Conservation (phyloP, 2,113 vertebrate species). For the Condylura cristata region DNA sequence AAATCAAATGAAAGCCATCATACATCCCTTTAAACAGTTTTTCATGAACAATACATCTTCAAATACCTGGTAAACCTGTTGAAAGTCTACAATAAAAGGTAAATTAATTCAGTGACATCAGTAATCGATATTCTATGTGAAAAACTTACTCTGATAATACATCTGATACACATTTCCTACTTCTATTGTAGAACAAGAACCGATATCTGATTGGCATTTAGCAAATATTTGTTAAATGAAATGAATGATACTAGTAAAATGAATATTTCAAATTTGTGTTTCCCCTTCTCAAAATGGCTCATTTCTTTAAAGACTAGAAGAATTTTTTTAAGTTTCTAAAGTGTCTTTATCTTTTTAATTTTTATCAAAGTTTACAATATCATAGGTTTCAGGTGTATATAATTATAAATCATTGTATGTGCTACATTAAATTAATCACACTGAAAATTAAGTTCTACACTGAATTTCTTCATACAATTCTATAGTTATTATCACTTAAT, state of each 20-base stretch:
- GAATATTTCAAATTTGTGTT: not conserved
- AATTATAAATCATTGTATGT: no score
- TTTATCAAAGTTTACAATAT: no score
- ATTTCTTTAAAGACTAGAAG: not conserved
- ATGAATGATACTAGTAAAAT: not conserved
- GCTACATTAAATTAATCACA: not conserved
- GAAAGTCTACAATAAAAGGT: not conserved
- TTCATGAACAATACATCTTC: not conserved
- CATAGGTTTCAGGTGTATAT: no score
- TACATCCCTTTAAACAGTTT: not conserved
- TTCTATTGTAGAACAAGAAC: not conserved
- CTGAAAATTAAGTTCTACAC: not conserved
- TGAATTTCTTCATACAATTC: not conserved
- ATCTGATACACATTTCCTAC: not conserved
- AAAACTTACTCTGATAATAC: not conserved
- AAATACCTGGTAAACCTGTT: not conserved
- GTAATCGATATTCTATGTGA: not conserved
- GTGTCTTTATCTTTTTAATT: no score
- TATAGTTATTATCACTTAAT: not conserved
- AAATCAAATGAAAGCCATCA: not conserved
- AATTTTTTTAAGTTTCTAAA: not conserved
- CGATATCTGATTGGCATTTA: not conserved
- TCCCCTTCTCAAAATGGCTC: not conserved
- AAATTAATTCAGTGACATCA: not conserved
- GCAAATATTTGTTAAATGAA: conserved; percentile 1